These are phyloP conservation scores for Microcebus griseorufus DNA, from an alignment of 2,113 vertebrate genomes.

Conservation along the genomic window DNA sequence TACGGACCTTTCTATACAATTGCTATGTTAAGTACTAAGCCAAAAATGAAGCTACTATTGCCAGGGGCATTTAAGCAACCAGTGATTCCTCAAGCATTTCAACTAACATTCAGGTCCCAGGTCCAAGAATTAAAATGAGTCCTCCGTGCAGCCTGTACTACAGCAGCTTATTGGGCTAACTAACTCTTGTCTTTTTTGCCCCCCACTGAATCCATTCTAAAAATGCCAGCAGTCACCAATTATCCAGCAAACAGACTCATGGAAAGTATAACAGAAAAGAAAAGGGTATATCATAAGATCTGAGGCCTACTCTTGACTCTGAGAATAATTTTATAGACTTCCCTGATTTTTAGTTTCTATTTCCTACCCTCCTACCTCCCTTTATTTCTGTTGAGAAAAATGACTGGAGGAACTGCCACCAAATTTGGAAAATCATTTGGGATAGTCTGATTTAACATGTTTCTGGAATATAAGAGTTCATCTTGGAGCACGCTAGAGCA, in stretches of 20 bases:
- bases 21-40: not conserved
- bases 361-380: not conserved
- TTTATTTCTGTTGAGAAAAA: not conserved
- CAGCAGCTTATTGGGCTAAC: not conserved
- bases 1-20: not conserved
- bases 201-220: not conserved
- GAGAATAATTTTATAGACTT: not conserved
- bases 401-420: not conserved
- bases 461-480: not conserved
- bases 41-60: slow-evolving; percentile 7
- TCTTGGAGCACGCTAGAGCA: not conserved
- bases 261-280: not conserved
- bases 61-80: not conserved
- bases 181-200: too few species aligned
- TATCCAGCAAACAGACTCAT: not conserved
- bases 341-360: not conserved
- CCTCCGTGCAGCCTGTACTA: not conserved
- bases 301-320: not conserved
- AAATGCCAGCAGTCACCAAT: not conserved
- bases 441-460: not conserved
- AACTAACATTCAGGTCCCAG: not conserved
- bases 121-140: not conserved
- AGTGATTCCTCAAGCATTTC: not conserved
- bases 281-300: not conserved
- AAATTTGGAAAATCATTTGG: not conserved